A percentile compares a stretch with the other conserved stretches of the same genome.
phyloP scores from a whole-genome alignment of 2,888 invertebrate genomes.

The Steinernema carpocapsae region DNA sequence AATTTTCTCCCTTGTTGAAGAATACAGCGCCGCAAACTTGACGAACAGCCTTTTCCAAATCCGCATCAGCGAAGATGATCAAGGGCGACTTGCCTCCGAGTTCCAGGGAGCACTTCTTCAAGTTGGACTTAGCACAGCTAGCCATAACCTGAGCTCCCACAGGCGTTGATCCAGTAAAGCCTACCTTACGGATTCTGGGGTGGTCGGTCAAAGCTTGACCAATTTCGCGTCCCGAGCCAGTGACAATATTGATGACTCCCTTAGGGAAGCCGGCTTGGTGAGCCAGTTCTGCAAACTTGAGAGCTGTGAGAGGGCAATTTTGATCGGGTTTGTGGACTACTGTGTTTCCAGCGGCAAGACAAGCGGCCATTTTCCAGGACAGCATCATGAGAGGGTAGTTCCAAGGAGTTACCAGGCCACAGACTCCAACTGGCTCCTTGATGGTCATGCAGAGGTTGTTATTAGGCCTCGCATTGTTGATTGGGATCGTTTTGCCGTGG shows the following conservation, averaged over 20 bases:
- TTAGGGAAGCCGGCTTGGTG: conserved; percentile 83
- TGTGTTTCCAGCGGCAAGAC: conserved; percentile 72
- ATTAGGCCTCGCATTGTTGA: conserved; percentile 88
- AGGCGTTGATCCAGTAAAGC: conserved; percentile 90
- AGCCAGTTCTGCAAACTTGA: conserved; percentile 42
- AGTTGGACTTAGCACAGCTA: conserved; percentile 76
- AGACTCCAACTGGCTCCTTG: conserved; percentile 86
- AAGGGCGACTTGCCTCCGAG: conserved; percentile 92
- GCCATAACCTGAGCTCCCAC: conserved; percentile 85
- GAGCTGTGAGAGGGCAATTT: conserved; percentile 41
- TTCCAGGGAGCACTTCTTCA: conserved; percentile 85
- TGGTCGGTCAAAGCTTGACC: conserved; percentile 88
- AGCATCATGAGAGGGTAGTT: conserved; percentile 97
- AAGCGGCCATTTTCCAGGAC: conserved; percentile 96
- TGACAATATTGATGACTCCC: conserved; percentile 88
- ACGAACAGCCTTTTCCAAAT: neutral
- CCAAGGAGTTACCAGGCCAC: conserved; percentile 90
- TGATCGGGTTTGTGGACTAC: conserved; percentile 35
- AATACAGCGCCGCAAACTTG: neutral
- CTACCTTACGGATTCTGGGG: conserved; percentile 83
- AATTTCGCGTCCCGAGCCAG: conserved; percentile 85
- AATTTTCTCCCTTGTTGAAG: neutral
- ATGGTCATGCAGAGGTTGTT: conserved; percentile 85
- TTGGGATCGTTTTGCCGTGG: conserved; percentile 87
- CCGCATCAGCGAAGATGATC: conserved; percentile 71